Evolutionary conservation across 2,888 invertebrate genomes (phyloP), one percentile per base, ranked within the genome.

Genomic region (Cryptus viduatorius): DNA sequence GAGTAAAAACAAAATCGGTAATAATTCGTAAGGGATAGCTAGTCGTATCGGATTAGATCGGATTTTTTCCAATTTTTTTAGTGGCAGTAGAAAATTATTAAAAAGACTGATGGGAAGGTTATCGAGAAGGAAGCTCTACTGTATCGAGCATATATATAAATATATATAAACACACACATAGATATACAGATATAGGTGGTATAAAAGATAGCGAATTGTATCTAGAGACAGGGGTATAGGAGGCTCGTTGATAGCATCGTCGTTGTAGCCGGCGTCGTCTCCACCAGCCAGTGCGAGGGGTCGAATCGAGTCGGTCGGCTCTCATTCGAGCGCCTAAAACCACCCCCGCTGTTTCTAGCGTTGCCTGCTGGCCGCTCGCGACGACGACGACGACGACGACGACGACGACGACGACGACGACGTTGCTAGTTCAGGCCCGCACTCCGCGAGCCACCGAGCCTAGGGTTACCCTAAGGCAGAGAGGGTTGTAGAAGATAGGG

Each of bases 401-500:
- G 56, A 56, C 46, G 46, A 48, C 37, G 64, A 24, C 61, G 37
- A 61, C 61, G 75, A 64, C 31, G 69, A 69, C 69, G 69, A 48
- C 69, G 78, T 64, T 69, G 78, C 78, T 78, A 61, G 31, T n/a
- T 78, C 53, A 69, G 29, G 61, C 78, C 69, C 69, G 19, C 12
- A 59, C 69, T 50, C 50, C 68, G 24, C 69, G 59, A 8, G 14
- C 12, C 14, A 10, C 24, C 61, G 61, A 61, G 61, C 61, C 14
- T 14, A 29, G 31, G 61, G 53, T 16, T 61, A 14, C 31, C 61
- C 4, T 42, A 37, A 50, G 12, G 44, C 59, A 59, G 31, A 77
- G 81, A 37, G 37, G 37, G 64, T 65, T 68, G 61, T 16, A 76
- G 29, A 24, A 56, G 56, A 56, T 56, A 56, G 56, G 56, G 56